Evolutionary conservation across 30 jellyfish, hydroid and myxozoan genomes (phyloP).

Genomic region (Cassiopea xamachana): DNA sequence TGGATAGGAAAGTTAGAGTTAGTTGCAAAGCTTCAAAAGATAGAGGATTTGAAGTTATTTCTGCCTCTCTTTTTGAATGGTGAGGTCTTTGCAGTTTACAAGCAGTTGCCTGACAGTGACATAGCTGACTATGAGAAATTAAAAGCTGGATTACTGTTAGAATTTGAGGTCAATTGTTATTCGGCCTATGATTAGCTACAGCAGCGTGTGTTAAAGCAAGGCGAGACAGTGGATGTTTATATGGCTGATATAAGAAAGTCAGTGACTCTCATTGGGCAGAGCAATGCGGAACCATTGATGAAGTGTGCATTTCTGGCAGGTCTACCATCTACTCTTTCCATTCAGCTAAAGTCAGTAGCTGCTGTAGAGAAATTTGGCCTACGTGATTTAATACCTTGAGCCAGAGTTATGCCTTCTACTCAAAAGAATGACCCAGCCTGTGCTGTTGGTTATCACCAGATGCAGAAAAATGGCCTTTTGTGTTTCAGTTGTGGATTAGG

Average conservation of each 20-base stretch:
- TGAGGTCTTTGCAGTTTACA: not conserved
- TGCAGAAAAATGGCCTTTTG: not conserved
- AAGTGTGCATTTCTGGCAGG: not conserved
- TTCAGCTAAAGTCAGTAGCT: not conserved
- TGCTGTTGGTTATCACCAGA: not conserved
- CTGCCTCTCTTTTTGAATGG: not conserved
- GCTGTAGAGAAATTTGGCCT: not conserved
- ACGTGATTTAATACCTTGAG: not conserved
- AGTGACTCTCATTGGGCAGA: not conserved
- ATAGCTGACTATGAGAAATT: not conserved
- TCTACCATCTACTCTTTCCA: not conserved
- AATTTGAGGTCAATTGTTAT: not conserved
- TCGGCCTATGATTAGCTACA: conserved; percentile 5
- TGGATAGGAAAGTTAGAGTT: conserved; percentile 17
- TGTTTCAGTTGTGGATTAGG: not conserved
- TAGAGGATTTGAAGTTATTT: not conserved
- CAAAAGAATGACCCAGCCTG: not conserved
- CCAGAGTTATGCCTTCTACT: not conserved
- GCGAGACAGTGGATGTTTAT: conserved; percentile 40
- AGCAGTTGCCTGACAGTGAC: not conserved
- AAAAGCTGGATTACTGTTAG: not conserved
- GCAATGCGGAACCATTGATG: not conserved
- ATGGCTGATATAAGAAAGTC: not conserved
- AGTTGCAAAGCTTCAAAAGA: conserved; percentile 3
- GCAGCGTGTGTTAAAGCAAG: conserved; percentile 1